Percentiles rank a stretch among this genome's conserved stretches.
phyloP scores from a whole-genome alignment of 2,797 vertebrate genomes.

The Enteromius fasciolatus region DNA sequence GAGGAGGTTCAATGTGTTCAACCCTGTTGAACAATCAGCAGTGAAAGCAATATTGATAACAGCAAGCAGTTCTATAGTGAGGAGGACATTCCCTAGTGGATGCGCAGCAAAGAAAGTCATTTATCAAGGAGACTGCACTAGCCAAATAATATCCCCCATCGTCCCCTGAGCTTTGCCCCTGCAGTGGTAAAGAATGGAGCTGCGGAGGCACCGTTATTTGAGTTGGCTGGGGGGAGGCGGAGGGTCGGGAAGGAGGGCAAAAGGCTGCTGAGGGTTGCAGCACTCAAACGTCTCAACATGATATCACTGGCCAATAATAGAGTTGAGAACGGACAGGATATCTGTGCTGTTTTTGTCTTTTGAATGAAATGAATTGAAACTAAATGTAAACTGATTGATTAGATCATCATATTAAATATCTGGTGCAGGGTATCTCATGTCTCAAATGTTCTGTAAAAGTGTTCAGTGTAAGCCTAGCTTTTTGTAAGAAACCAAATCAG shows the following conservation, averaged over 20 bases:
- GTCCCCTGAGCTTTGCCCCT: constrained; percentile 63
- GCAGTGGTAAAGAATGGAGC: constrained; percentile 67
- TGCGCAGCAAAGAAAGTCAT: constrained; percentile 67
- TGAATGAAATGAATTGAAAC: constrained; percentile 1
- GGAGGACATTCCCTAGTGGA: constrained; percentile 66
- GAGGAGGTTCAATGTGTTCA: constrained; percentile 28
- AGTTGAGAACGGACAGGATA: not conserved
- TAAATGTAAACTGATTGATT: constrained; percentile 19
- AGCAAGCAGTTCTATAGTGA: constrained; percentile 23
- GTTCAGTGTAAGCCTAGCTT: not conserved
- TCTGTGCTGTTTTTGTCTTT: constrained; percentile 10
- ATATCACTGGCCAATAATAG: constrained; percentile 19
- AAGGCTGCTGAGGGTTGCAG: constrained; percentile 19
- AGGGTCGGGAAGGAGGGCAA: constrained; percentile 13
- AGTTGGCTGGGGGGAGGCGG: constrained; percentile 20
- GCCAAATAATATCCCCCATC: constrained; percentile 65
- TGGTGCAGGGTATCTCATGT: not conserved
- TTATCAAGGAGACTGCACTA: constrained; percentile 74
- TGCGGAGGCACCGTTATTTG: constrained; percentile 38
- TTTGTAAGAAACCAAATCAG: not conserved
- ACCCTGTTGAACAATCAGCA: constrained; percentile 39
- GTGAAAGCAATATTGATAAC: constrained; percentile 51
- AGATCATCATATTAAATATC: not conserved
- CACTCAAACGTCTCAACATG: constrained; percentile 2
- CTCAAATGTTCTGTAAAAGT: not conserved